Base-by-base conservation (phyloP, 2,888 invertebrate species). In the Xestia ashworthii region DNA sequence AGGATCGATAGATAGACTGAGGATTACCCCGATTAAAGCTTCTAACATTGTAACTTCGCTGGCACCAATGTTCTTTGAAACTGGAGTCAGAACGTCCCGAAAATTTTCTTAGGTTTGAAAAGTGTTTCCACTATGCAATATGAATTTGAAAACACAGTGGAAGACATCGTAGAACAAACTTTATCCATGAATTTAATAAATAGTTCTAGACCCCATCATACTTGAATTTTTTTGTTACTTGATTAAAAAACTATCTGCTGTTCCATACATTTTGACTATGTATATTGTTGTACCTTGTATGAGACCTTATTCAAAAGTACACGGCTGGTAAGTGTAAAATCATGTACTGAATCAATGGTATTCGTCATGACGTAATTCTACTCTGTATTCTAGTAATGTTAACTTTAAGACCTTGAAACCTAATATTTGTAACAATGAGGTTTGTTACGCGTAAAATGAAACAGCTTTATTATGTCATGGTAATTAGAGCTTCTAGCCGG, bases 391-490 rank as follows among this genome's bases (percentile, higher is more conserved):
- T 8, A 62, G 9, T 5, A 19, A 62, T 9, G 41, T 41, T 5
- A n/a, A n/a, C n/a, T n/a, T n/a, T n/a, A 41, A 22, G 22, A 64
- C 64, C 64, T 64, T 64, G 64, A 6, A 64, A 41, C 12, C 22
- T 41, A n/a, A n/a, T 64, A 41, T 64, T 22, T 22, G 5, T 22
- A 64, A 64, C 64, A 64, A 64, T 64, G 64, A 12, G 64, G 64
- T 64, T n/a, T 41, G 64, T 41, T 41, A 64, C 14, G 64, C 38
- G 41, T 64, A n/a, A 44, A 25, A 66, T n/a, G 16, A 16, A 64
- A 64, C 22, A 64, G n/a, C 11, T 64, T 22, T 41, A 64, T 41
- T 41, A 64, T 41, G 22, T 41, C 38, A 64, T 64, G 12, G 64
- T 41, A 41, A 64, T 64, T 64, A 64, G 64, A 64, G 41, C 41